Percentiles rank a stretch among this genome's conserved stretches.
phyloP scores from a whole-genome alignment of 2,797 vertebrate genomes.

The Rhyacichthys aspro region DNA sequence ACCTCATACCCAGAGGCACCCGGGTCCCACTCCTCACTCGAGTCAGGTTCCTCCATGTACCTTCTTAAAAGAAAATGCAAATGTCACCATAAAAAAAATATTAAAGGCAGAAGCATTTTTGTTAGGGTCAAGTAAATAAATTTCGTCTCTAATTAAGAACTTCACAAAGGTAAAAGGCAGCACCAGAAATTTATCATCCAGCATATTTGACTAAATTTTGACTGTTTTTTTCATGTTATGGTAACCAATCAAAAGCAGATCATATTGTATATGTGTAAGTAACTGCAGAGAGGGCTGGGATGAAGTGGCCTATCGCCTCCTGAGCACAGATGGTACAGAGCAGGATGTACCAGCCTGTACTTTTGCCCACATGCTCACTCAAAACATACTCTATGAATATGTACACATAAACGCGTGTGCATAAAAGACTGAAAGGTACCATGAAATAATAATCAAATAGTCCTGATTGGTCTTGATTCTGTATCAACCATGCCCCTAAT shows the following conservation, averaged over 20 bases:
- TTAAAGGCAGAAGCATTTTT: neutral
- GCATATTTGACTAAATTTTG: too few relatives aligned
- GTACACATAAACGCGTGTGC: slow-evolving; percentile 62
- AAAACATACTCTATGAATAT: slow-evolving; percentile 39
- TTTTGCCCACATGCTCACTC: slow-evolving; percentile 56
- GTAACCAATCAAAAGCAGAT: slow-evolving; percentile 1
- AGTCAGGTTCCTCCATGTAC: too few relatives aligned
- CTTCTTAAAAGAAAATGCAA: too few relatives aligned
- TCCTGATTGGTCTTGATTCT: slow-evolving; percentile 23
- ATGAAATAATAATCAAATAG: too few relatives aligned
- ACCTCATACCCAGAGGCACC: too few relatives aligned
- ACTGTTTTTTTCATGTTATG: too few relatives aligned
- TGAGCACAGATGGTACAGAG: slow-evolving; percentile 83
- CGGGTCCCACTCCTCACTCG: too few relatives aligned
- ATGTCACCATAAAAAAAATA: neutral
- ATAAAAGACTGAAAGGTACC: slow-evolving; percentile 18
- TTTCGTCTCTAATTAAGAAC: neutral
- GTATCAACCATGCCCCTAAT: neutral
- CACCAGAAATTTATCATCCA: too few relatives aligned
- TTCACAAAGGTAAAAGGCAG: too few relatives aligned
- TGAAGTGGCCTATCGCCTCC: slow-evolving; percentile 72
- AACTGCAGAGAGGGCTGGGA: slow-evolving; percentile 47
- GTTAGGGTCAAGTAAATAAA: neutral
- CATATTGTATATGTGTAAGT: slow-evolving; percentile 29
- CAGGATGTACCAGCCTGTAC: slow-evolving; percentile 77